Percentiles rank a stretch among this genome's conserved stretches.
Conservation (phyloP, 2,888 invertebrate genomes). For the Diarsia dahlii region DNA sequence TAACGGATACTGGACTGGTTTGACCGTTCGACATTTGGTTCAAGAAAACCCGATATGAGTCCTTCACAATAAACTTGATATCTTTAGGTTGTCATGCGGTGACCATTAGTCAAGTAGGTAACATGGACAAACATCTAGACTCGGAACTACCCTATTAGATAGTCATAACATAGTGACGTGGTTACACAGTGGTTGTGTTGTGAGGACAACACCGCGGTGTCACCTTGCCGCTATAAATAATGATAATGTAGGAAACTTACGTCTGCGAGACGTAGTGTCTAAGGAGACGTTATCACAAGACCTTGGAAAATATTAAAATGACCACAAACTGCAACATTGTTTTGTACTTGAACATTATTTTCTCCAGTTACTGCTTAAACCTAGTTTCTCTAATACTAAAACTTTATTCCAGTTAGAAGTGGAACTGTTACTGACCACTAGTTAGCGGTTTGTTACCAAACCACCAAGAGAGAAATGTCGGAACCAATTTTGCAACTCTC, state of each 20-base stretch:
- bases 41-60: not conserved
- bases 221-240: slow-evolving; percentile 62
- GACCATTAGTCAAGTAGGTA: slow-evolving; percentile 6
- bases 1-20: not conserved
- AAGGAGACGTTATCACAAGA: slow-evolving; percentile 9
- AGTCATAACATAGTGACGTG: slow-evolving; percentile 46
- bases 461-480: slow-evolving; percentile 13
- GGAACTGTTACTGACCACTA: slow-evolving; percentile 6
- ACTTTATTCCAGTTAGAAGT: slow-evolving; percentile 23
- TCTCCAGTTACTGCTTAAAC: not conserved
- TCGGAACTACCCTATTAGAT: slow-evolving; percentile 21
- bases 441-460: slow-evolving; percentile 12
- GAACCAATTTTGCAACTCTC: slow-evolving; percentile 16
- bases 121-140: slow-evolving; percentile 20
- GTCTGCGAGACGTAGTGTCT: slow-evolving; percentile 2
- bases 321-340: slow-evolving; percentile 20
- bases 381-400: slow-evolving; percentile 5
- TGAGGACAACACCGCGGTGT: slow-evolving; percentile 56
- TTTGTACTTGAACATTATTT: slow-evolving; percentile 3
- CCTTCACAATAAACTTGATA: not conserved
- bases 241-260: slow-evolving; percentile 35
- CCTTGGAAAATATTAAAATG: slow-evolving; percentile 28
- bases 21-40: slow-evolving; percentile 1
- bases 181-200: slow-evolving; percentile 33
- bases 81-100: not conserved